phyloP scores from a whole-genome alignment of 2,797 vertebrate genomes.

The Platalea minor region DNA sequence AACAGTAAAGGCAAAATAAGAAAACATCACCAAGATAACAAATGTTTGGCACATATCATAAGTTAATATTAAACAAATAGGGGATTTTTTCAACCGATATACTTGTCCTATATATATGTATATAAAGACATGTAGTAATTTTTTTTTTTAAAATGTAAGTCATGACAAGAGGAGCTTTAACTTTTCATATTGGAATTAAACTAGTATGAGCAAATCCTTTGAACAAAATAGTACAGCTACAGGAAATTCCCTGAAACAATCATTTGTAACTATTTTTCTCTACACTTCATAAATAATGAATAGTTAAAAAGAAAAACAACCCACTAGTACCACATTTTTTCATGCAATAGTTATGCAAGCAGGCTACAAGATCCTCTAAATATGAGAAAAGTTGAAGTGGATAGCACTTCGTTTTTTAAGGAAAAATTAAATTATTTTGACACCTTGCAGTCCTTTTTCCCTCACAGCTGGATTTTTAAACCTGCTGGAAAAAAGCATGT shows the following conservation, averaged over 20 bases:
- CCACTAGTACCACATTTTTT: conserved; percentile 38
- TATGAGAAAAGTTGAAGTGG: conserved; percentile 60
- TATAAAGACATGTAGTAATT: neutral
- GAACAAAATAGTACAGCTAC: conserved; percentile 54
- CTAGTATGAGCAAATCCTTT: conserved; percentile 44
- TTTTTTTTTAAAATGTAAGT: conserved; percentile 30
- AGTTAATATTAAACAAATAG: neutral
- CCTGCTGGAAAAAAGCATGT: conserved; percentile 34
- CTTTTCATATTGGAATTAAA: conserved; percentile 66
- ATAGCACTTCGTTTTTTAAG: conserved; percentile 1
- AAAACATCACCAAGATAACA: neutral
- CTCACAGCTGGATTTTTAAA: conserved; percentile 61
- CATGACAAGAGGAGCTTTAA: conserved; percentile 57
- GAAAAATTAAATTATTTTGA: conserved; percentile 57
- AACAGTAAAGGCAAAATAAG: neutral
- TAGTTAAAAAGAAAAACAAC: conserved; percentile 56
- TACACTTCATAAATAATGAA: conserved; percentile 75
- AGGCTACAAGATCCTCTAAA: conserved; percentile 47
- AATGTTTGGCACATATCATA: neutral
- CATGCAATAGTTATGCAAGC: conserved; percentile 61
- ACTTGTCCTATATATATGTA: neutral
- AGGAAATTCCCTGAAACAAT: conserved; percentile 69
- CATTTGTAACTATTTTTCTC: conserved; percentile 66
- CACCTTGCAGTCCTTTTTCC: conserved; percentile 47
- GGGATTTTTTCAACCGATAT: neutral